Base-by-base conservation (phyloP, 2,113 vertebrate species). In the Raja brachyura region DNA sequence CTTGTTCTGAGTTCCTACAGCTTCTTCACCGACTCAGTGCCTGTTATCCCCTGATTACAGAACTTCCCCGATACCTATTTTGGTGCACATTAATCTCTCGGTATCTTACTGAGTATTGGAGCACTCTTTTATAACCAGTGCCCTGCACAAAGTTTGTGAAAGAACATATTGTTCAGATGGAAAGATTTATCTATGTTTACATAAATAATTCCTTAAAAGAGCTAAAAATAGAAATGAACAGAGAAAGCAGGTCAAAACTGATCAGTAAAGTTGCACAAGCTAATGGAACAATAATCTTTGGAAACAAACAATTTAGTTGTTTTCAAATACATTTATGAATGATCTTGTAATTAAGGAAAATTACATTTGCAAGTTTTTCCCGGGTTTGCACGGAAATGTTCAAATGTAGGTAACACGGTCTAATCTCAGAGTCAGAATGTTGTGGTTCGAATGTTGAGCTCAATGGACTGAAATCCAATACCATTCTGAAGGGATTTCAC, bases 251-350 rank as follows among this genome's bases (percentile, higher is more conserved):
- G 4, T 86, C 28, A 61, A 61, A 56, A 86, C n/a, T 86, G 10
- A 86, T 25, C 54, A n/a, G 28, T 13, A 25, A 86, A 86, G 25
- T 28, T 86, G 13, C 56, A 61, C 25, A 86, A 85, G 56, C 25
- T 61, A 25, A n/a, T 61, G 54, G 25, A 86, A 86, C 20, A 56
- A 56, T 83, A 54, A 83, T 33, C 33, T 39, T 59, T n/a, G 25
- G 56, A 25, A 86, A 25, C 11, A 33, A 81, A 79, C 28, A 61
- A 59, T n/a, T 14, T n/a, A 75, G 54, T 61, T 59, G 59, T 5
- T 59, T 86, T 86, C 25, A 61, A n/a, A 86, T 86, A 81, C 39
- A 81, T 48, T 48, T 48, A 81, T 81, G 39, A 81, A 81, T 81
- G 18, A 81, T 81, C 39, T 7, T 54, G 18, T 81, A 81, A 54